phyloP scores from a whole-genome alignment of 2,888 invertebrate species.

The Lysandra bellargus region DNA sequence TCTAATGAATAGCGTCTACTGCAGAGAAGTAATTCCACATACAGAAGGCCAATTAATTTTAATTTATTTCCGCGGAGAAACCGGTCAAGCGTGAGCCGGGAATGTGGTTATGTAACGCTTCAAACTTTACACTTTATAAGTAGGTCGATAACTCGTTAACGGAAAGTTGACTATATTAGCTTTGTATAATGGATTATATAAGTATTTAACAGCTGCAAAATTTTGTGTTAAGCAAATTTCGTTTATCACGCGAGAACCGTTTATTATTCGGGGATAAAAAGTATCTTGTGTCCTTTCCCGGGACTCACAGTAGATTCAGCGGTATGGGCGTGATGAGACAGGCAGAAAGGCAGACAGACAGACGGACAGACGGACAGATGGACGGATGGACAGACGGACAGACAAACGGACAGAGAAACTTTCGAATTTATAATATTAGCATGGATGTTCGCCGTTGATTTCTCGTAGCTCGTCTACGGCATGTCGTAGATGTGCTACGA shows the following conservation, averaged over 20 bases:
- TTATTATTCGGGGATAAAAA: too few species aligned
- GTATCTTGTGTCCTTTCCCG: too few species aligned
- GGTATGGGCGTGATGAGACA: too few species aligned
- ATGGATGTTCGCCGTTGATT: neutral
- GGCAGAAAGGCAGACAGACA: too few species aligned
- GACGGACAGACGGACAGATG: too few species aligned
- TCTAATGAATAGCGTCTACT: slow-evolving; percentile 10
- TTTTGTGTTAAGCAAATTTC: neutral
- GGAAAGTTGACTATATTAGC: neutral
- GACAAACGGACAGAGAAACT: too few species aligned
- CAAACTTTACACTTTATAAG: neutral
- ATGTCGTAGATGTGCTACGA: neutral
- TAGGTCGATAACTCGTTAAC: slow-evolving; percentile 1
- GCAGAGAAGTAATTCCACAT: slow-evolving; percentile 13
- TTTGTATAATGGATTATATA: neutral
- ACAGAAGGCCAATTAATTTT: slow-evolving; percentile 22
- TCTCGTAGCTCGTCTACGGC: neutral
- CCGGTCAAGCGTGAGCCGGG: neutral
- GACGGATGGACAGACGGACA: too few species aligned
- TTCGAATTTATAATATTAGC: too few species aligned
- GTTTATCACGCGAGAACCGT: too few species aligned
- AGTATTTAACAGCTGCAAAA: neutral
- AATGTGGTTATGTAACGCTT: neutral
- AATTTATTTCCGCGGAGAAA: slow-evolving; percentile 8
- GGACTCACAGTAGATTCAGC: too few species aligned